Conservation (phyloP, 2,888 invertebrate species). For the Tubulanus polymorphus region DNA sequence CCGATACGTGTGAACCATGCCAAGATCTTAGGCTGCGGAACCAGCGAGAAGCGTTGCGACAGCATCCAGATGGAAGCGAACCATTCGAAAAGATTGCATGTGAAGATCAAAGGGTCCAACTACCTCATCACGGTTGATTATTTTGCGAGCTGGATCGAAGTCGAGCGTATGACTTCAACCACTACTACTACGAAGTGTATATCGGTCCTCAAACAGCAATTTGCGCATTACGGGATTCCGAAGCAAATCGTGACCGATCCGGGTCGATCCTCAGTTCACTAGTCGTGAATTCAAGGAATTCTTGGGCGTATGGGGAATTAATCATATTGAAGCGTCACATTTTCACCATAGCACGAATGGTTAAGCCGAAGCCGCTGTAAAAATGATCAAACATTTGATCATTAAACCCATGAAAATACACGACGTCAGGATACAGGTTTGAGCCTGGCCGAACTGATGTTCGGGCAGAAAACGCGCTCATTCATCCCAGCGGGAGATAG, state of each 20-base stretch:
- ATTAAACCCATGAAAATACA: constrained; percentile 19
- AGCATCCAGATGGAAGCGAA: not conserved
- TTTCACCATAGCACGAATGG: constrained; percentile 16
- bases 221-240: not conserved
- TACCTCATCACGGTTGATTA: not conserved
- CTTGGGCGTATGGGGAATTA: constrained; percentile 14
- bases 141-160: constrained; percentile 2
- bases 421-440: constrained; percentile 18
- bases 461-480: constrained; percentile 14
- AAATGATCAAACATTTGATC: constrained; percentile 17
- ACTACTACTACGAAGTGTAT: not conserved
- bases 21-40: not conserved
- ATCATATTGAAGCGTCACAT: constrained; percentile 15
- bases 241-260: not conserved
- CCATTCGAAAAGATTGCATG: constrained; percentile 8
- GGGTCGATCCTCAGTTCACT: constrained; percentile 16
- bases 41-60: not conserved
- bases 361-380: constrained; percentile 15
- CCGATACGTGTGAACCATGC: constrained; percentile 1
- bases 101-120: constrained; percentile 7
- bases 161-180: not conserved
- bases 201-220: not conserved
- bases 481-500: too few relatives aligned
- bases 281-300: constrained; percentile 10
- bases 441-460: constrained; percentile 21